Percentiles rank a stretch among this genome's conserved stretches.
Conservation (phyloP, 2,113 vertebrate genomes). For the Eolophus roseicapilla region DNA sequence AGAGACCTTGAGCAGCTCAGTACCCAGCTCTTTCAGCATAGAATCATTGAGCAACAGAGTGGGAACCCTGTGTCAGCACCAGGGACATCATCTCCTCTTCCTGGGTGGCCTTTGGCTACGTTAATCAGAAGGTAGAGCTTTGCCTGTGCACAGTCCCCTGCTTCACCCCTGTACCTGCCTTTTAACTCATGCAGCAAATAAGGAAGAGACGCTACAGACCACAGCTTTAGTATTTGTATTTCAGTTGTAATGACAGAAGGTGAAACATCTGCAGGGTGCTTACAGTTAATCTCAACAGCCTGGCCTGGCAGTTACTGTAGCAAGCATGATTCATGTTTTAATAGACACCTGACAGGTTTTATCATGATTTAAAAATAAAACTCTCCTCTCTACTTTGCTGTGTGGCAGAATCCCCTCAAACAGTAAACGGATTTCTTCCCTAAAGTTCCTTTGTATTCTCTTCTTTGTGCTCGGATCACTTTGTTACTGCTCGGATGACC, state of each 20-base stretch:
- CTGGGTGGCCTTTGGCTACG: background rate
- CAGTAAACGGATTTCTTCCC: background rate
- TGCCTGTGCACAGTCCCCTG: background rate
- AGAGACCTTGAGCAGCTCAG: background rate
- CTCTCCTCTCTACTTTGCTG: background rate
- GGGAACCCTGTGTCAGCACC: background rate
- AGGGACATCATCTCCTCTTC: background rate
- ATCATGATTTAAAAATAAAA: background rate
- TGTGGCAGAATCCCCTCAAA: background rate
- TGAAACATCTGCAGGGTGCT: background rate
- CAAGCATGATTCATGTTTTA: background rate
- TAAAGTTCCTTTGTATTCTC: background rate
- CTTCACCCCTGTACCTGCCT: background rate
- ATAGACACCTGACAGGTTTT: background rate
- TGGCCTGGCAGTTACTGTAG: background rate
- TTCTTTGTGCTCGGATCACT: background rate
- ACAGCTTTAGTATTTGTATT: background rate
- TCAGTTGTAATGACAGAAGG: background rate
- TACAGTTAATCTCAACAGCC: background rate
- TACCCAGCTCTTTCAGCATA: background rate
- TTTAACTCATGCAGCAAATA: background rate
- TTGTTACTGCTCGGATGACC: background rate
- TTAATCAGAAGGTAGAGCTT: background rate
- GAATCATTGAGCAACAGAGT: background rate
- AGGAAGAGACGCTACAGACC: background rate